Base-by-base conservation (phyloP, 2,888 invertebrate genomes). In the Pristionchus arcanus region DNA sequence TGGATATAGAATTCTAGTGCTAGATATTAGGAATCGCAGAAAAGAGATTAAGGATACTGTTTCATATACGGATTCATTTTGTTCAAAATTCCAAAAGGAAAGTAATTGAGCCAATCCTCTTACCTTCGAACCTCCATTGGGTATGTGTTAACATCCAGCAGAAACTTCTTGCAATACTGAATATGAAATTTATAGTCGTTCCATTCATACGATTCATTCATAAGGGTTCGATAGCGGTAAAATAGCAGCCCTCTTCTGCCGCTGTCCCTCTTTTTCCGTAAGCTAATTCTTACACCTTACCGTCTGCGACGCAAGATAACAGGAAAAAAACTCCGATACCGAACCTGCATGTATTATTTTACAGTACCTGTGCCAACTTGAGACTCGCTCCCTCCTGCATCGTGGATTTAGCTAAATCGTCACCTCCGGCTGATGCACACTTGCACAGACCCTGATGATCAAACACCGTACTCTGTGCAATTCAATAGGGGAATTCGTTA, bases 311-410 rank as follows among this genome's bases (percentile, higher is more conserved):
- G 42, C 42, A 11, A 9, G 13, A 9, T 11, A 49, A 7, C 7
- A 9, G 0, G 42, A 49, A 3, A 42, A 71, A 42, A 74, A 74
- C 15, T 74, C 13, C 34, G 21, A 37, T 15, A 31, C 21, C 77
- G 25, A 77, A 49, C n/a, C 19, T 5, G 19, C 42, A 34, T 74
- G 2, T 2, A 37, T 19, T 11, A 42, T 25, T 15, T 25, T 37
- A 42, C 42, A 34, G 42, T 77, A 77, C 77, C 95, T 98, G 97
- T 1, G 98, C 98, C 91, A 99, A 96, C 95, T 98, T 98, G 89
- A 97, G 96, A 2, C 97, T 98, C 0, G 98, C 97, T 0, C 98
- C 98, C 94, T 99, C 99, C 74, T 98, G 97, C 96, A 99, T 98
- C 2, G 98, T 98, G 91, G 97, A 97, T 90, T 97, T 97, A n/a